Evolutionary conservation across 1,140 invertebrate species (phyloP).

Genomic region (Maconellicoccus hirsutus): DNA sequence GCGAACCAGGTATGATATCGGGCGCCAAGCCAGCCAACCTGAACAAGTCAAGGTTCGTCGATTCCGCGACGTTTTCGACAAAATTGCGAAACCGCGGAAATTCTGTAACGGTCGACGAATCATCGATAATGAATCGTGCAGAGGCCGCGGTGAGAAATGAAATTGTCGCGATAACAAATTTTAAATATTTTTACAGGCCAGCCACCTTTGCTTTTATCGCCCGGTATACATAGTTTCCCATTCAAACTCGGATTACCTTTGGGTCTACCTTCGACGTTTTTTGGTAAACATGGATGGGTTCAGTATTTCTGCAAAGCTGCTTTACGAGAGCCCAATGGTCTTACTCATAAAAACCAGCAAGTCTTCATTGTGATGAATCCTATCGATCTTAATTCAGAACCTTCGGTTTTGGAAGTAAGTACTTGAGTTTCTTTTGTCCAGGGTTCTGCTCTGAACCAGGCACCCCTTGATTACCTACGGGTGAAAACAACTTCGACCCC

Average conservation of each 20-base stretch:
- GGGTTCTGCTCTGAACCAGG: too few species aligned
- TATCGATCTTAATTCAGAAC: slow-evolving; percentile 85
- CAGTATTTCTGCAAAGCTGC: slow-evolving; percentile 91
- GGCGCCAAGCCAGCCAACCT: neutral
- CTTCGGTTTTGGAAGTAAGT: slow-evolving; percentile 72
- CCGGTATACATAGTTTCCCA: slow-evolving; percentile 89
- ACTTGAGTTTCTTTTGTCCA: neutral
- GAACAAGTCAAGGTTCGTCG: neutral
- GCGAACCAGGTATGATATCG: slow-evolving; percentile 60
- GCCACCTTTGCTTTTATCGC: slow-evolving; percentile 70
- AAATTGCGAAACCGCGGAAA: neutral
- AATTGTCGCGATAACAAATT: too few species aligned
- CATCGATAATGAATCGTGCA: too few species aligned
- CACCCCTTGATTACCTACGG: neutral
- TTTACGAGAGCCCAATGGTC: slow-evolving; percentile 71
- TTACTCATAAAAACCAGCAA: slow-evolving; percentile 91
- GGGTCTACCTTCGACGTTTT: slow-evolving; percentile 81
- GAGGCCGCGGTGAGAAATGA: too few species aligned
- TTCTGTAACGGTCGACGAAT: neutral
- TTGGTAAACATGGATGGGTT: slow-evolving; percentile 90
- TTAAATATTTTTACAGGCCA: slow-evolving; percentile 54
- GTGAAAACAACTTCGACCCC: too few species aligned
- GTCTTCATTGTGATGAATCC: slow-evolving; percentile 95
- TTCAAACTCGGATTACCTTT: slow-evolving; percentile 84
- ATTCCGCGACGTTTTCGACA: neutral